Conservation (phyloP, 1,140 invertebrate genomes). For the Atopsyche davidsoni region DNA sequence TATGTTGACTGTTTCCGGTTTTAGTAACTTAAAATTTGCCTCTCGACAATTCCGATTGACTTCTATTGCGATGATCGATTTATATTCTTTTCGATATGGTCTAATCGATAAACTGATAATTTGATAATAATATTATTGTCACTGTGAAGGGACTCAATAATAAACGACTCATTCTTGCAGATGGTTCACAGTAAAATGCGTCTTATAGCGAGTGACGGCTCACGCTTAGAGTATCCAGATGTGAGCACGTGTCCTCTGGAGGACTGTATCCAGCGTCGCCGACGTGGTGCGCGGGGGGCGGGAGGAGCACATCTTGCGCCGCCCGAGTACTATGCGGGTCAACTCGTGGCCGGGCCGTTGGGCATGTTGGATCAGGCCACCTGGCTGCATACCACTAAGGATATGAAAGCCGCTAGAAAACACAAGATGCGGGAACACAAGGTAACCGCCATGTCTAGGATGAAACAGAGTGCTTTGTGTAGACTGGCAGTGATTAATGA, state of each 20-base stretch:
- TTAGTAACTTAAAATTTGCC: too few relatives aligned
- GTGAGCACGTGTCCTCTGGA: slow-evolving; percentile 59
- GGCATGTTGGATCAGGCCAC: slow-evolving; percentile 65
- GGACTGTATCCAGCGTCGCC: slow-evolving; percentile 44
- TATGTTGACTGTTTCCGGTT: too few relatives aligned
- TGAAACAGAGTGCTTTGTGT: too few relatives aligned
- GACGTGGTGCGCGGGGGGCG: slow-evolving; percentile 32
- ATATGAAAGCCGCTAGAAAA: slow-evolving; percentile 62
- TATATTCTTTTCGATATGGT: too few relatives aligned
- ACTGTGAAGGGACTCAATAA: too few relatives aligned
- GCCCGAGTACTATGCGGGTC: slow-evolving; percentile 69
- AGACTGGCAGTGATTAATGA: not conserved
- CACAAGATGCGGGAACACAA: slow-evolving; percentile 53
- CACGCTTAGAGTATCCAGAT: slow-evolving; percentile 59
- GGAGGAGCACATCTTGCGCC: slow-evolving; percentile 38
- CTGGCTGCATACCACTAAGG: slow-evolving; percentile 71
- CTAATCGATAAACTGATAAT: too few relatives aligned
- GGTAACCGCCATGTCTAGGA: slow-evolving; percentile 28
- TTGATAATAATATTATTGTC: too few relatives aligned
- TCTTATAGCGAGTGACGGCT: slow-evolving; percentile 58
- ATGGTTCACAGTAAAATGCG: slow-evolving; percentile 61
- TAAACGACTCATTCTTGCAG: too few relatives aligned
- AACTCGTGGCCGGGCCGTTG: slow-evolving; percentile 65
- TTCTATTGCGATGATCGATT: too few relatives aligned
- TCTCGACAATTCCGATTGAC: too few relatives aligned